Conservation (phyloP, 2,888 invertebrate genomes). For the Phania funesta region DNA sequence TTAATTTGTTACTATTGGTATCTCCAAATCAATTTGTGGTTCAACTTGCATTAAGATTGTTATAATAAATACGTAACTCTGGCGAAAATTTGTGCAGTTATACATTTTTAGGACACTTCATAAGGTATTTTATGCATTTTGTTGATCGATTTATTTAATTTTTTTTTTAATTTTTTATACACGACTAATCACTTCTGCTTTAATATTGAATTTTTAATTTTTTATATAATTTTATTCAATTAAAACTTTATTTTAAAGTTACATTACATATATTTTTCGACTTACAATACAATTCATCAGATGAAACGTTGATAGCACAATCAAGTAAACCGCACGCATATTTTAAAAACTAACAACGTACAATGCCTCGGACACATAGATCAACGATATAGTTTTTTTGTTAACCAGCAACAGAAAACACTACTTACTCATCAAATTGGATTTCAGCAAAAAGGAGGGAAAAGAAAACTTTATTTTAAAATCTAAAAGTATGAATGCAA, state of each 20-base stretch:
- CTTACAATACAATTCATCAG: constrained; percentile 65
- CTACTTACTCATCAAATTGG: constrained; percentile 25
- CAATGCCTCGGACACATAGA: constrained; percentile 51
- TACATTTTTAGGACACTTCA: too few species aligned
- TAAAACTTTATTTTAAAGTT: constrained; percentile 50
- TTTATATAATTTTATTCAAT: constrained; percentile 38
- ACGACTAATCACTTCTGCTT: too few species aligned
- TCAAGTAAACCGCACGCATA: constrained; percentile 55
- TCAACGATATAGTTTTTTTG: constrained; percentile 8
- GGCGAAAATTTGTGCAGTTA: too few species aligned
- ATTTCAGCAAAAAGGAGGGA: not conserved
- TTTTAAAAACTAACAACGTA: constrained; percentile 60
- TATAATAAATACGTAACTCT: too few species aligned
- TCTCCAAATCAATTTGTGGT: too few species aligned
- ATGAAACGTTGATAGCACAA: constrained; percentile 60
- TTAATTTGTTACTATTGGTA: too few species aligned
- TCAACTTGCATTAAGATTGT: too few species aligned
- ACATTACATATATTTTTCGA: constrained; percentile 31
- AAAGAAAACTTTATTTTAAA: constrained; percentile 57
- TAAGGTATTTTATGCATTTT: too few species aligned
- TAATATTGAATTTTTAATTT: too few species aligned
- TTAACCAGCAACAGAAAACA: constrained; percentile 18
- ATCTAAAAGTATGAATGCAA: constrained; percentile 56
- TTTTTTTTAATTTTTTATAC: too few species aligned
- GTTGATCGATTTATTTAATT: too few species aligned